Evolutionary conservation across 2,797 vertebrate species (phyloP).

Genomic region (Pseudochaenichthys georgianus): DNA sequence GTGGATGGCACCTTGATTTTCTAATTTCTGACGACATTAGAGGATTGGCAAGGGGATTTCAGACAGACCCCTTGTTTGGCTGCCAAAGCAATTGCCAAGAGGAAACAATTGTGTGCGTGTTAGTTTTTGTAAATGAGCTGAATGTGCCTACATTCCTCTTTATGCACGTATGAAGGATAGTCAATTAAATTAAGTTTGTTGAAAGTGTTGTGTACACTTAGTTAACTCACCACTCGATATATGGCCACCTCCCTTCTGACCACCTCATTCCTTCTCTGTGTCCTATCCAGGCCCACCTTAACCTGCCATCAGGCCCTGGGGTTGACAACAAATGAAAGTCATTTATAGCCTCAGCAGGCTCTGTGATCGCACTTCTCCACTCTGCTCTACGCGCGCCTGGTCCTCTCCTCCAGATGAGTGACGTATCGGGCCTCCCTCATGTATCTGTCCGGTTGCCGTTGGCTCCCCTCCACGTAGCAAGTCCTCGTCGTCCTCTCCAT

Average conservation of each 20-base stretch:
- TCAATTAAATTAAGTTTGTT: neutral
- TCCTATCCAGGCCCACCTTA: neutral
- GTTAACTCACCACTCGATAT: neutral
- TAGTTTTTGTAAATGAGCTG: conserved; percentile 1
- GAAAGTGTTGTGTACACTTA: conserved; percentile 10
- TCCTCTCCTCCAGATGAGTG: too few relatives aligned
- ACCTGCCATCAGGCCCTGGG: too few relatives aligned
- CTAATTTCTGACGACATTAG: conserved; percentile 72
- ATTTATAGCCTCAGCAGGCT: too few relatives aligned
- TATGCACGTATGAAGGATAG: neutral
- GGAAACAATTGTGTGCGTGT: conserved; percentile 2
- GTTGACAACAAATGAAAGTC: too few relatives aligned
- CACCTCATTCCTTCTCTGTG: neutral
- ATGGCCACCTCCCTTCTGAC: neutral
- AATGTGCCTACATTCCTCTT: conserved; percentile 19
- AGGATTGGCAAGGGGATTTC: conserved; percentile 74
- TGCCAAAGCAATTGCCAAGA: conserved; percentile 41
- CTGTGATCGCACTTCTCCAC: too few relatives aligned
- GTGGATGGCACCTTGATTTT: conserved; percentile 79
- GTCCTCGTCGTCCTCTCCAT: too few relatives aligned
- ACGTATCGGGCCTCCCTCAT: too few relatives aligned
- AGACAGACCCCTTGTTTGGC: conserved; percentile 45
- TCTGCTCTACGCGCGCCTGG: too few relatives aligned
- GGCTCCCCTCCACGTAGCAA: too few relatives aligned
- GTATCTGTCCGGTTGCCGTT: too few relatives aligned